Evolutionary conservation across 2,797 vertebrate genomes (phyloP).

Genomic region (Catharus ustulatus): DNA sequence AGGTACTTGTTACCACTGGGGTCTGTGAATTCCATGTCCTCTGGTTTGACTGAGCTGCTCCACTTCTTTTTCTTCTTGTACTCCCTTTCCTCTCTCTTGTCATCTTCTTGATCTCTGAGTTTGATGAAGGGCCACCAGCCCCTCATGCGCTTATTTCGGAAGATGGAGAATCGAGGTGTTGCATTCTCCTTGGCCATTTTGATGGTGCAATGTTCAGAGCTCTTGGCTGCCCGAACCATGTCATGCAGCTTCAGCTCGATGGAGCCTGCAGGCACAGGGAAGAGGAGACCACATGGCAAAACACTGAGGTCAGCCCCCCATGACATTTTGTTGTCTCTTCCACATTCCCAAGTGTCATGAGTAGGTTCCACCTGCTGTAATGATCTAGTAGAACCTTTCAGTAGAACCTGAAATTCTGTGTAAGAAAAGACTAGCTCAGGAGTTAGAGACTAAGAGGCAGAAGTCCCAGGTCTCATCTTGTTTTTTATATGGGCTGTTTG

Average conservation of each 20-base stretch:
- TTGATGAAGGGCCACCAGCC: slow-evolving; percentile 94
- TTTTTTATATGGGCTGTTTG: neutral
- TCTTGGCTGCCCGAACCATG: slow-evolving; percentile 87
- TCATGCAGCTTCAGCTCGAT: slow-evolving; percentile 87
- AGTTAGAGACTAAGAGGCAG: neutral
- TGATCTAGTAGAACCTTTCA: neutral
- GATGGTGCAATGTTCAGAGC: slow-evolving; percentile 82
- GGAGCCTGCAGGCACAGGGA: slow-evolving; percentile 78
- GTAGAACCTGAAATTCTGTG: neutral
- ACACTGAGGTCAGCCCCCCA: neutral
- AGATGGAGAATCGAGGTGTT: slow-evolving; percentile 87
- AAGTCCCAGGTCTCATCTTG: neutral
- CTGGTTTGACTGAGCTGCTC: slow-evolving; percentile 77
- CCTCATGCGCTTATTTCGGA: slow-evolving; percentile 86
- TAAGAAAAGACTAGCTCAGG: neutral
- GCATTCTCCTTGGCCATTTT: slow-evolving; percentile 85
- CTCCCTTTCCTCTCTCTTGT: slow-evolving; percentile 83
- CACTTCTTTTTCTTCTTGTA: slow-evolving; percentile 77
- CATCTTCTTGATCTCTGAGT: slow-evolving; percentile 83
- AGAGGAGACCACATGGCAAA: neutral
- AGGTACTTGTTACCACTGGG: slow-evolving; percentile 81
- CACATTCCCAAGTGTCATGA: fast-evolving
- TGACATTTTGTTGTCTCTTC: neutral
- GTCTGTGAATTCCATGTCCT: slow-evolving; percentile 87
- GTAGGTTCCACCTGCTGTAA: neutral